phyloP scores from a whole-genome alignment of 2,797 vertebrate genomes.

The Nannoperca australis region DNA sequence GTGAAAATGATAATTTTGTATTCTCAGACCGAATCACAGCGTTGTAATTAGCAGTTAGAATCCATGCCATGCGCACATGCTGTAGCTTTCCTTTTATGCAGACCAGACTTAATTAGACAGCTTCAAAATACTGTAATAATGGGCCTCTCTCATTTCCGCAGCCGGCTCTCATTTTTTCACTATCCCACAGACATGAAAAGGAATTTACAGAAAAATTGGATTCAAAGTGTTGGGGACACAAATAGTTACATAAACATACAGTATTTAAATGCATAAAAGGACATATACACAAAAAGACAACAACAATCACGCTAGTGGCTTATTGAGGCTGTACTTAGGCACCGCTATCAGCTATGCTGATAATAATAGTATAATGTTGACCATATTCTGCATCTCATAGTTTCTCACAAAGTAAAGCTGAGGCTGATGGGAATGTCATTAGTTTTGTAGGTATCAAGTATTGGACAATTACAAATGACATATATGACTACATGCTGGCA shows the following conservation, averaged over 20 bases:
- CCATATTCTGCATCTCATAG: not conserved
- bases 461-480: not conserved
- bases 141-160: slow-evolving; percentile 57
- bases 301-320: not conserved
- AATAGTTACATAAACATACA: not conserved
- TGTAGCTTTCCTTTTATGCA: slow-evolving; percentile 57
- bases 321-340: not conserved
- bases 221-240: not conserved
- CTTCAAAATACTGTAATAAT: slow-evolving; percentile 55
- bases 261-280: slow-evolving; percentile 1
- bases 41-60: slow-evolving; percentile 70
- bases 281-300: not conserved
- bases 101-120: slow-evolving; percentile 73
- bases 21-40: slow-evolving; percentile 61
- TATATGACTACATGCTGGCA: not conserved
- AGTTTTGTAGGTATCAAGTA: not conserved
- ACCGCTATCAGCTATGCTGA: not conserved
- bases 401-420: not conserved
- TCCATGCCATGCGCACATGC: slow-evolving; percentile 48
- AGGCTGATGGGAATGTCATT: not conserved
- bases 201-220: slow-evolving; percentile 21
- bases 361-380: not conserved
- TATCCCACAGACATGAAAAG: slow-evolving; percentile 24
- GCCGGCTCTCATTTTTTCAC: slow-evolving; percentile 48
- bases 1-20: slow-evolving; percentile 67